phyloP scores from a whole-genome alignment of 1,140 invertebrate genomes.

The Paraescarpia echinospica region DNA sequence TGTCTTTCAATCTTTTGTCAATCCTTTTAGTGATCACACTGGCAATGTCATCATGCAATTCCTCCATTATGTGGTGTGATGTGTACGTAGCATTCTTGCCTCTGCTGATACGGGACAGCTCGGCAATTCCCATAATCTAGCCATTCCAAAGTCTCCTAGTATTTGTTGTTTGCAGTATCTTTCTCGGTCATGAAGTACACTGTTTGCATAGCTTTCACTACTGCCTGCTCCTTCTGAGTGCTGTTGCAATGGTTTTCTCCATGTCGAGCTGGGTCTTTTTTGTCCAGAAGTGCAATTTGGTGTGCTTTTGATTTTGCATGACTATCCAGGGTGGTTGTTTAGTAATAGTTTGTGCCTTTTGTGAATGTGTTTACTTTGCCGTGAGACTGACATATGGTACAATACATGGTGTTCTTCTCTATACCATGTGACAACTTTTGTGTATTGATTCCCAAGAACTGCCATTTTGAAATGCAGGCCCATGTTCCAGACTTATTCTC shows the following conservation, averaged over 20 bases:
- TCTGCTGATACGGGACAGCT: neutral
- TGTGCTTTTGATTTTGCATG: no score
- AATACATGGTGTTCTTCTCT: neutral
- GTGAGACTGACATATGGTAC: neutral
- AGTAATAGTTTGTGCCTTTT: neutral
- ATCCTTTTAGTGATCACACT: neutral
- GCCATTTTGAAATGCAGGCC: no score
- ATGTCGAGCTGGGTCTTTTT: neutral
- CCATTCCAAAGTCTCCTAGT: conserved; percentile 6
- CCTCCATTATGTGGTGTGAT: neutral
- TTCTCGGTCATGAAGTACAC: neutral
- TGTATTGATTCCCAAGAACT: no score
- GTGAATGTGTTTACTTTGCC: conserved; percentile 1
- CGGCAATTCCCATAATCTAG: neutral
- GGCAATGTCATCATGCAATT: neutral
- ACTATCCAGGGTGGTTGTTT: neutral
- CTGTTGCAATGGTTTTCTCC: neutral
- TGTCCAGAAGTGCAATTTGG: neutral
- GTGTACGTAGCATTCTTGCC: conserved; percentile 7
- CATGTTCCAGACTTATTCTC: no score
- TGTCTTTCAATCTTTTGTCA: neutral
- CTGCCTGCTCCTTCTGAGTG: conserved; percentile 9
- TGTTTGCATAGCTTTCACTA: conserved; percentile 9
- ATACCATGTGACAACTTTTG: no score
- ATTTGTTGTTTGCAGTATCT: conserved; percentile 7